These are phyloP conservation scores for Aelia acuminata DNA, from an alignment of 2,888 invertebrate genomes.

Conservation along the genomic window DNA sequence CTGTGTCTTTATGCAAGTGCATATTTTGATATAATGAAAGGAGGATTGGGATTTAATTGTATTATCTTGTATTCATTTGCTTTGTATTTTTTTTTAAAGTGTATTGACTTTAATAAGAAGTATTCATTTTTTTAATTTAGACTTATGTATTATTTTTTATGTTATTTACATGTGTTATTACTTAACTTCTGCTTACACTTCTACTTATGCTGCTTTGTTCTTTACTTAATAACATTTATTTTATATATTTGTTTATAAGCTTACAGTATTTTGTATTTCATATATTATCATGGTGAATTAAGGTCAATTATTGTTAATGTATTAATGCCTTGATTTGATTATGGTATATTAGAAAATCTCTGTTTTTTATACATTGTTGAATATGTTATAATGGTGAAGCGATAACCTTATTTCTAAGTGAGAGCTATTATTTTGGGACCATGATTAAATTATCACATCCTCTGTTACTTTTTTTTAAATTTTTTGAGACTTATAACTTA, in stretches of 20 bases:
- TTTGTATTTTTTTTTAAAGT: neutral
- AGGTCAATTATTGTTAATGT: neutral
- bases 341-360: neutral
- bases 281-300: neutral
- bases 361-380: neutral
- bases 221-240: neutral
- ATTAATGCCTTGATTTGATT: neutral
- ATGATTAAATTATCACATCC: slow-evolving; percentile 3
- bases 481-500: slow-evolving; percentile 54
- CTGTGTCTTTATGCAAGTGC: neutral
- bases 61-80: neutral
- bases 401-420: neutral
- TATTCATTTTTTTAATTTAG: neutral
- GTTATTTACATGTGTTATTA: slow-evolving; percentile 16
- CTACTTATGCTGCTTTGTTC: neutral
- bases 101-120: neutral
- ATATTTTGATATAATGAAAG: neutral
- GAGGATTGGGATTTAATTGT: neutral
- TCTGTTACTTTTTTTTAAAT: neutral
- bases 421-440: slow-evolving; percentile 52
- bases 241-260: neutral
- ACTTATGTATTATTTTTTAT: neutral
- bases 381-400: neutral
- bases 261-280: neutral
- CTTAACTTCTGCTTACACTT: neutral